phyloP scores from a whole-genome alignment of 2,888 invertebrate genomes.

The Pristionchus mayeri region DNA sequence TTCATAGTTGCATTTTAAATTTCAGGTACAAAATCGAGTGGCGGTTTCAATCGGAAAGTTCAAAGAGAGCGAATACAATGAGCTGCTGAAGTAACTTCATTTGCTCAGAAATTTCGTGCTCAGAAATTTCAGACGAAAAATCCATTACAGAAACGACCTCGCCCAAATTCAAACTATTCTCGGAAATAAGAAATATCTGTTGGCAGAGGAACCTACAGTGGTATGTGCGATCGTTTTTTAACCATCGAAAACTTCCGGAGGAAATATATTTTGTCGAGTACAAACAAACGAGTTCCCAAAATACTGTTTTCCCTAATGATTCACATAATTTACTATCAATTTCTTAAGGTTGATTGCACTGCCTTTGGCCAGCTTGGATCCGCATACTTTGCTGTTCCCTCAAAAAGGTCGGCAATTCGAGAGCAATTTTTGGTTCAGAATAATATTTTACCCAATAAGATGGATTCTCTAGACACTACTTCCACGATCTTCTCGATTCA shows the following conservation, averaged over 20 bases:
- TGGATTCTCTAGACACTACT: not conserved
- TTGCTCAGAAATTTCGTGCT: not conserved
- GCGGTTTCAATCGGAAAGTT: not conserved
- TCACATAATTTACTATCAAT: not conserved
- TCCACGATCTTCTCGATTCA: not conserved
- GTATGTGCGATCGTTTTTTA: not conserved
- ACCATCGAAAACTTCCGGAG: not conserved
- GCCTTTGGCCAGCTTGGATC: not conserved
- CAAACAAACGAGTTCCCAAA: not conserved
- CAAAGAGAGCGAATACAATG: not conserved
- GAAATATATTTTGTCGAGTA: not conserved
- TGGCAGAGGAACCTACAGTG: conserved; percentile 18
- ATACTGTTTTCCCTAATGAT: not conserved
- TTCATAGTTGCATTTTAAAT: too few species aligned
- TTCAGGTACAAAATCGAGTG: not conserved
- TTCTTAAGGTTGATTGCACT: conserved; percentile 20
- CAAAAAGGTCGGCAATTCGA: not conserved
- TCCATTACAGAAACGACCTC: not conserved
- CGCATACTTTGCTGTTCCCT: not conserved
- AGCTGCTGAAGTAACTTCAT: not conserved
- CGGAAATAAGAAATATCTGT: conserved; percentile 14
- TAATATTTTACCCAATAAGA: not conserved
- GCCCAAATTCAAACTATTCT: conserved; percentile 14
- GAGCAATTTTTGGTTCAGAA: not conserved
- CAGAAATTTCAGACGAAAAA: not conserved